Base-by-base conservation (phyloP, 2,888 invertebrate genomes). In the Drosophila sordidula region DNA sequence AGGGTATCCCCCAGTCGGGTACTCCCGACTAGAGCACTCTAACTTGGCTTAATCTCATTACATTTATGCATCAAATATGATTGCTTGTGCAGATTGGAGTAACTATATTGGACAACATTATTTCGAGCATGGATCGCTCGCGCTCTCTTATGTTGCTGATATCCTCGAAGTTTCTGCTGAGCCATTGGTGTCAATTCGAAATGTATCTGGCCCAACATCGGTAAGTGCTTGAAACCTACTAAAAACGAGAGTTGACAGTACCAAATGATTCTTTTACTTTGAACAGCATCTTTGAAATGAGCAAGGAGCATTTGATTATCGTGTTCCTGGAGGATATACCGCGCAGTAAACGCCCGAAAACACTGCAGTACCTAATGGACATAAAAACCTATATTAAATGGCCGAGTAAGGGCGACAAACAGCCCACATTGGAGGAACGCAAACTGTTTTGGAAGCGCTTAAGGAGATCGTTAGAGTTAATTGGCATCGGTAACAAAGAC, bases 121-220 rank as follows among this genome's bases (percentile, higher is more conserved):
- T 95, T 0, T 94, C 94, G 0, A 94, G 95, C 80, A 95, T 96
- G 93, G 95, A 95, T 77, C 93, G 94, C 1, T 95, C 95, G 0
- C 92, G 94, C 16, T 93, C 94, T 5, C 93, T 95, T 0, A 93
- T 95, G 91, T 90, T 95, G 61, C 93, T 96, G 8, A 93, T 95
- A 12, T 95, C 95, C 0, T 93, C 94, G 41, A 92, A 93, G 72
- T 95, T 95, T 89, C 90, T 95, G 6, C 91, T 93, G 8, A 95
- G 95, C 74, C 95, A 95, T 71, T 96, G 95, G 95, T 95, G 95
- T 79, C 94, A 95, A 79, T 95, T 95, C 75, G 95, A 96, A 90
- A 94, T 95, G 94, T 94, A 95, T 76, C 85, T 95, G 46, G 95
- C 95, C 0, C 95, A 95, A 65, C 94, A 95, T 84, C 93, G 95